These are phyloP conservation scores for Oreochromis grahami DNA, from an alignment of 2,797 vertebrate species.

Conservation along the genomic window DNA sequence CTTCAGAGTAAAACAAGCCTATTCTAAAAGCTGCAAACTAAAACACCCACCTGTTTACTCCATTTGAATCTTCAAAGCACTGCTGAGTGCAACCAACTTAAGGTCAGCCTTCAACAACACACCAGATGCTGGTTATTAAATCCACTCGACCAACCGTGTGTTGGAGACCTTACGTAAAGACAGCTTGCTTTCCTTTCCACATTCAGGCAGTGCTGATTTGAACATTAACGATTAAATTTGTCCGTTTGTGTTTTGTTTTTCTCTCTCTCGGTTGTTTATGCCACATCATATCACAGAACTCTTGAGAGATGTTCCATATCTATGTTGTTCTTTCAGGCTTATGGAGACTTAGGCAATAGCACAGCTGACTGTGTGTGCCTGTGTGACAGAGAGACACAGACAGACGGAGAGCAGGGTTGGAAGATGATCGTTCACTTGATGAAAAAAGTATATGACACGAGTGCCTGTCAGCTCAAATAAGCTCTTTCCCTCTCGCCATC, in stretches of 20 bases:
- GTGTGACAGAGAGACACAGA: not conserved
- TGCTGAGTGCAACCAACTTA: not conserved
- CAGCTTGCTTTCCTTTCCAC: not conserved
- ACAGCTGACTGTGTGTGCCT: not conserved
- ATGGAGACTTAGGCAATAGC: constrained; percentile 46
- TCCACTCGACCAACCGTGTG: not conserved
- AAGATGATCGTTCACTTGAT: constrained; percentile 33
- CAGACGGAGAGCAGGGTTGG: not conserved
- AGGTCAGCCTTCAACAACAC: not conserved
- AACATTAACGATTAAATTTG: constrained; percentile 20
- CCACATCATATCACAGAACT: constrained; percentile 28
- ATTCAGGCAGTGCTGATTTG: not conserved
- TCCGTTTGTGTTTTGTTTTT: not conserved
- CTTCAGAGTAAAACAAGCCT: not conserved
- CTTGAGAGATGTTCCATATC: constrained; percentile 29
- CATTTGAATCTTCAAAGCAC: not conserved
- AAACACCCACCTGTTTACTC: not conserved
- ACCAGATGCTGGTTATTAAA: not conserved
- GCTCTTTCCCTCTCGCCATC: not conserved
- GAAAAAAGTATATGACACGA: constrained; percentile 43
- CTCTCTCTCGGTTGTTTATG: not conserved
- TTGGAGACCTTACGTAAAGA: not conserved
- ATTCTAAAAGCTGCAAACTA: not conserved
- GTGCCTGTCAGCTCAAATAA: constrained; percentile 42
- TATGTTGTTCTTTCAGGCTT: constrained; percentile 64